phyloP scores from a whole-genome alignment of 2,888 invertebrate genomes.

The Xanthia togata region DNA sequence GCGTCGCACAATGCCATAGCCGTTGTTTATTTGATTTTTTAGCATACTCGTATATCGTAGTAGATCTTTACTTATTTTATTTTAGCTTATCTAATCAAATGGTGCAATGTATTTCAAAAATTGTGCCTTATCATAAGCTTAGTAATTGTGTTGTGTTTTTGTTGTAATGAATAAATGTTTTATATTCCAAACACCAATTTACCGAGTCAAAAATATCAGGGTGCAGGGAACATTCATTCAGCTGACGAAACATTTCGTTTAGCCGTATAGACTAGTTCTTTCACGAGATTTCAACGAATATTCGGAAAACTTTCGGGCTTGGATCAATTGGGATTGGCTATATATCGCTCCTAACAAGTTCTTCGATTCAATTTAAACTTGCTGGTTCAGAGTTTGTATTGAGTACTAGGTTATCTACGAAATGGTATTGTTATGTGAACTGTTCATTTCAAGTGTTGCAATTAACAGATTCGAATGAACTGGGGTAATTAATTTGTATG shows the following conservation, averaged over 20 bases:
- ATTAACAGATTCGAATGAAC: neutral
- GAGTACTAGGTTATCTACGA: constrained; percentile 28
- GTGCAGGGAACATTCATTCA: constrained; percentile 17
- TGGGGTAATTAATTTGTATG: neutral
- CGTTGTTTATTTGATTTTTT: neutral
- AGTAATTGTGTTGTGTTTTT: neutral
- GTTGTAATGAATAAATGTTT: no score
- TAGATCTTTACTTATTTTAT: neutral
- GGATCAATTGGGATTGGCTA: constrained; percentile 55
- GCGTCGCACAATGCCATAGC: neutral
- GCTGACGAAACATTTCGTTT: constrained; percentile 13
- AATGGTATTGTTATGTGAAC: constrained; percentile 29
- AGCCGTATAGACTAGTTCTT: constrained; percentile 26
- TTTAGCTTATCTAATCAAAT: no score
- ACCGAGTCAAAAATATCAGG: constrained; percentile 8
- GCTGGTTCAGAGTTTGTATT: constrained; percentile 29
- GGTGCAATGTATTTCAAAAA: neutral
- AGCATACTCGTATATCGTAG: neutral
- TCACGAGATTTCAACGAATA: constrained; percentile 36
- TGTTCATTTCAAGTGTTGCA: constrained; percentile 31
- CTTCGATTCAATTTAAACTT: constrained; percentile 64
- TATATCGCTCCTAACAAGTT: constrained; percentile 59
- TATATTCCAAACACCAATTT: no score
- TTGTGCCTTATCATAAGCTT: neutral
- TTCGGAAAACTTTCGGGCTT: constrained; percentile 33